Percentiles rank a stretch among this genome's conserved stretches.
Conservation (phyloP, 1,140 invertebrate species). For the Bombus superbus region DNA sequence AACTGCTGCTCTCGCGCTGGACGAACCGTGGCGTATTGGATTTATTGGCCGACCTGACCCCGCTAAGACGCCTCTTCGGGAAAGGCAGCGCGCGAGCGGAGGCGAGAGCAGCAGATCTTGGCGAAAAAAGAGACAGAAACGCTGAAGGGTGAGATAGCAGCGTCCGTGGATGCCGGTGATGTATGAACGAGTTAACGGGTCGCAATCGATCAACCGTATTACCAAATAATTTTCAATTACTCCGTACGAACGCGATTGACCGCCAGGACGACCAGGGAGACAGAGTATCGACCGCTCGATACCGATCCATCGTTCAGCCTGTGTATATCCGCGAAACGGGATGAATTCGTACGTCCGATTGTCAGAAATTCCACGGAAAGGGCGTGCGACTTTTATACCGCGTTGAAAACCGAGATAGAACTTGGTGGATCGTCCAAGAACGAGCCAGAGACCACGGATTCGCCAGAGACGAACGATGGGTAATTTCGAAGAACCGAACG, state of each 20-base stretch:
- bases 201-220: conserved; percentile 78
- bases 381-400: too few relatives aligned
- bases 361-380: background rate
- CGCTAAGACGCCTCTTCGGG: conserved; percentile 72
- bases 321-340: background rate
- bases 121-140: conserved; percentile 37
- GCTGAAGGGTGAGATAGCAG: conserved; percentile 48
- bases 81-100: conserved; percentile 33
- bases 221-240: conserved; percentile 82
- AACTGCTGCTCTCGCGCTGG: conserved; percentile 78
- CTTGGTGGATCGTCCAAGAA: too few relatives aligned
- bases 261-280: conserved; percentile 21
- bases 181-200: conserved; percentile 80
- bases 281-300: conserved; percentile 38
- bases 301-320: conserved; percentile 38
- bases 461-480: too few relatives aligned
- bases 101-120: conserved; percentile 47
- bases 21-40: conserved; percentile 82
- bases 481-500: too few relatives aligned
- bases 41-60: conserved; percentile 81
- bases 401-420: too few relatives aligned
- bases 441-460: too few relatives aligned
- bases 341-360: background rate
- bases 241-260: conserved; percentile 68
- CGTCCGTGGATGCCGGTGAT: conserved; percentile 65